Evolutionary conservation across 2,797 vertebrate species (phyloP), one percentile per base, ranked within the genome.

Genomic region (Paguma larvata): DNA sequence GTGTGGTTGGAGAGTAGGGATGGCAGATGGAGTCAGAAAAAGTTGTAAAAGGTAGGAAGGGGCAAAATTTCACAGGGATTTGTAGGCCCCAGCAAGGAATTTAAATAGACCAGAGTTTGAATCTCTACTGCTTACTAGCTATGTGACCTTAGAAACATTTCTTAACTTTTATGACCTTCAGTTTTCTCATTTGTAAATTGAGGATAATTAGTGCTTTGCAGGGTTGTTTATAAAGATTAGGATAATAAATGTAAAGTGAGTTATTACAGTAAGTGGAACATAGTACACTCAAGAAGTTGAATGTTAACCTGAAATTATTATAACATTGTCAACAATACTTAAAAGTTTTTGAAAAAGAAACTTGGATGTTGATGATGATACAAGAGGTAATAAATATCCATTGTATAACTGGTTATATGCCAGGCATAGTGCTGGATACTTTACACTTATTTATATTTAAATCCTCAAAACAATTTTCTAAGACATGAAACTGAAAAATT

Each of bases 371-470:
- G 79, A 59, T 86, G 89, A 30, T 68, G 38, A 56, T 59, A 67
- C 62, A 41, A 59, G 23, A 44, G 62, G 3, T 32, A 83, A 4
- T 70, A 77, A 82, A 18, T 78, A 78, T 83, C 3, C 15, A 77
- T 32, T 75, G 9, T 63, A 59, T 85, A 51, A 18, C 3, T 53
- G 92, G 48, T 11, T 91, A 44, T 67, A 15, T 73, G 56, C 73
- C 51, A 83, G 30, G 12, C 18, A 63, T 56, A 62, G 5, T 59
- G 18, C 18, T 56, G 18, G 56, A 6, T 27, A 68, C 23, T 91
- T 93, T 72, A 48, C 12, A 83, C 38, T 73, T 88, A 77, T 72
- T 88, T 96, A 56, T 91, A 79, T 82, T 83, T 91, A 93, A 96
- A 73, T 75, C n/a, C 48, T 84, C 75, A 70, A 85, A 89, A 12